Base-by-base conservation (phyloP, 2,888 invertebrate genomes). In the Smittia aterrima region DNA sequence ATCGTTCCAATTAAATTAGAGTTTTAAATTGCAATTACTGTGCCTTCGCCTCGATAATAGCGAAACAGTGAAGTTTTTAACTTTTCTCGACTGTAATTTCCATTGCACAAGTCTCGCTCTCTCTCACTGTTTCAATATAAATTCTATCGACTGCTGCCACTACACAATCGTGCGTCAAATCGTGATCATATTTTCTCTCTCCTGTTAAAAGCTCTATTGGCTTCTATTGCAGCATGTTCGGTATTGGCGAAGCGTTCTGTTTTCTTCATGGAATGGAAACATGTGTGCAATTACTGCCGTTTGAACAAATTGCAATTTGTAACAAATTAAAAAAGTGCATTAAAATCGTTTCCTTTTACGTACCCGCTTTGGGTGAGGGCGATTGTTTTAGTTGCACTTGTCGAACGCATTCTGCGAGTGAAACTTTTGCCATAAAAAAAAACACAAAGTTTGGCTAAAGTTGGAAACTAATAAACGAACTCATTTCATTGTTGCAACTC, bases 381-480 rank as follows among this genome's bases (percentile, higher is more conserved):
- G 47, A 47, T 13, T 47, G 13, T 47, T 47, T n/a, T 11, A 13
- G 38, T 4, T 47, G 47, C 47, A 47, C 20, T 64, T 27, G 64
- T 9, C 64, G 22, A 64, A 64, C 25, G 64, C 64, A 64, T 25
- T 64, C 13, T 64, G 25, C 24, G 16, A 64, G 7, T 16, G 64
- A 38, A 66, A 66, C 24, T 70, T 70, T 70, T 27, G 70, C 32
- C 25, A 71, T 71, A 70, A 70, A 66, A 66, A 66, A 32, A 53
- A 71, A 64, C 64, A 22, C 25, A 24, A 25, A 64, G n/a, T 25
- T 54, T 58, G 16, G n/a, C 2, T 11, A 72, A 71, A 72, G 72
- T 72, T 72, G 72, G n/a, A 22, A 72, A 62, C 72, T 38, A 72
- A 72, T 72, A 72, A 40, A 72, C 72, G 54, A 72, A 54, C 58